Base-by-base conservation (phyloP, 2,113 vertebrate species). In the Leiothrix lutea region DNA sequence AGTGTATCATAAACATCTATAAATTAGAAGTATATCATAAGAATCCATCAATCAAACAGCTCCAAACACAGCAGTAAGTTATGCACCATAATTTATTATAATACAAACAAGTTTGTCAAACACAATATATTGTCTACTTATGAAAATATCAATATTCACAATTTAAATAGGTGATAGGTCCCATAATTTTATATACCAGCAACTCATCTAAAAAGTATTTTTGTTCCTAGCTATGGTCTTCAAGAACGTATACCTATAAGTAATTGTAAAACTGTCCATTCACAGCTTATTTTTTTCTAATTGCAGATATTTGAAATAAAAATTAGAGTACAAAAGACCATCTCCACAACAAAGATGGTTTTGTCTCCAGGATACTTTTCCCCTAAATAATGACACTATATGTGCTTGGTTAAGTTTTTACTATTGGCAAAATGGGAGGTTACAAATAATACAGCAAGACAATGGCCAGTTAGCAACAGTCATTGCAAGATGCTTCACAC, bases 61-160 rank as follows among this genome's bases (percentile, higher is more conserved):
- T 61, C 16, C 77, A 88, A 83, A 80, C 65, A 81, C 56, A 69
- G 78, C 16, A 91, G 13, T 92, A 93, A 88, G 86, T 94, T 96
- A 77, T 58, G 96, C 94, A 98, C 96, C 96, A 92, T 94, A 96
- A 97, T 98, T 98, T 98, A 98, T 98, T 98, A 95, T 96, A 88
- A 95, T 98, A 98, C 97, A 98, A 98, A 98, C 96, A 95, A 96
- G 95, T 97, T 56, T 91, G 44, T 93, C 96, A 98, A 98, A 97
- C 97, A 98, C 97, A 96, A 96, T 97, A 97, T 96, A 97, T 93
- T 92, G 58, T 97, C 95, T 96, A 97, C 91, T 98, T 98, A 98
- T 71, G 97, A 98, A 98, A 98, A 98, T 98, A 98, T 91, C 92
- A 69, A 94, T 95, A 94, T 95, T 97, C 96, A 91, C 94, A 96